Percentiles rank a stretch among this genome's conserved stretches.
These are phyloP conservation scores for Daubentonia madagascariensis DNA, from an alignment of 2,113 vertebrate species.

Conservation along the genomic window DNA sequence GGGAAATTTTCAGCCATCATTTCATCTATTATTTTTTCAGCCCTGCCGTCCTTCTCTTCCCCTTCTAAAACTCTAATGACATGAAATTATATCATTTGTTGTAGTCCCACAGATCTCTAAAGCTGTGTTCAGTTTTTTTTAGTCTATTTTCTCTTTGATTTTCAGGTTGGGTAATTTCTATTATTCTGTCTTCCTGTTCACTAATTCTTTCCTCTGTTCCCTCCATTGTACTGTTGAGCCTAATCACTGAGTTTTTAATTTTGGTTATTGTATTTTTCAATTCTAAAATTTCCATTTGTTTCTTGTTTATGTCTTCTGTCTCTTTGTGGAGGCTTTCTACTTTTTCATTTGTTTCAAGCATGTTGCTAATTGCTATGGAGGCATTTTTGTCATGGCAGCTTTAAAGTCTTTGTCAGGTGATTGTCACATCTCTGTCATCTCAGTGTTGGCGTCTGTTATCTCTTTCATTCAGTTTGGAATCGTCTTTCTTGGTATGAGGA, in stretches of 20 bases:
- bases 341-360: not conserved
- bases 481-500: not conserved
- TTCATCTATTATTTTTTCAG: not conserved
- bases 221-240: not conserved
- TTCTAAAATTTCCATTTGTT: not conserved
- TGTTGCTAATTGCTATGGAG: not conserved
- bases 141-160: not conserved
- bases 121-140: not conserved
- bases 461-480: not conserved
- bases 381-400: not conserved
- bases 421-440: not conserved
- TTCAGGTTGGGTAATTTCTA: not conserved
- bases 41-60: not conserved
- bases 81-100: not conserved
- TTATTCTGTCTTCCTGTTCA: not conserved
- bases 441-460: not conserved
- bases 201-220: not conserved
- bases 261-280: conserved; percentile 6
- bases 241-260: not conserved
- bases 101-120: not conserved
- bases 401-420: not conserved
- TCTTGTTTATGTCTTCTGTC: not conserved
- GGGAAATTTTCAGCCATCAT: not conserved
- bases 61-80: not conserved
- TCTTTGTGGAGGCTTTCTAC: not conserved